These are phyloP conservation scores for Argyrosomus japonicus DNA, from an alignment of 2,113 vertebrate genomes.

Conservation along the genomic window DNA sequence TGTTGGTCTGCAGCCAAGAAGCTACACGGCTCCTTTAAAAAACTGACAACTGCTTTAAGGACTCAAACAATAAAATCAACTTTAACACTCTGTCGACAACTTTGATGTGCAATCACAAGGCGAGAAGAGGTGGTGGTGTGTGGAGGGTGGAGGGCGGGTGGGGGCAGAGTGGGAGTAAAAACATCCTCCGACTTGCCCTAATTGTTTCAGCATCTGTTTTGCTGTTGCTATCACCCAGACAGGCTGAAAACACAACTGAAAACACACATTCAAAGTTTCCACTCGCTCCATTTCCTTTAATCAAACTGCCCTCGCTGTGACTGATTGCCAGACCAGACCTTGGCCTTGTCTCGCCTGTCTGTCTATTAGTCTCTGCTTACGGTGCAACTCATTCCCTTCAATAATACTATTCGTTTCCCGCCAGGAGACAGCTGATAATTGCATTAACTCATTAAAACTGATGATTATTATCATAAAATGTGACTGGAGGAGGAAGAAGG, in stretches of 20 bases:
- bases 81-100: constrained; percentile 78
- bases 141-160: background rate
- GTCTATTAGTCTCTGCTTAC: constrained; percentile 52
- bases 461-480: constrained; percentile 60
- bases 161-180: constrained; percentile 68
- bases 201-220: constrained; percentile 83
- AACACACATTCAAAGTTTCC: constrained; percentile 76
- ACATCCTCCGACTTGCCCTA: constrained; percentile 76
- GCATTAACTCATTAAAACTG: constrained; percentile 62
- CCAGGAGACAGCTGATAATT: constrained; percentile 46
- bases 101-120: constrained; percentile 79
- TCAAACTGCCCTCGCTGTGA: constrained; percentile 70
- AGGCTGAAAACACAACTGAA: constrained; percentile 63
- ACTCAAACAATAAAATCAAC: constrained; percentile 77
- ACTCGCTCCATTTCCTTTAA: constrained; percentile 77
- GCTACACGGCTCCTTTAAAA: too few species aligned
- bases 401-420: constrained; percentile 22
- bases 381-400: constrained; percentile 35
- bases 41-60: constrained; percentile 72
- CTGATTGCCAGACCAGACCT: constrained; percentile 70
- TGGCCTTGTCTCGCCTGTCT: constrained; percentile 39
- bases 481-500: constrained; percentile 32
- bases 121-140: constrained; percentile 11
- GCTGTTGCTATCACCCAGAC: constrained; percentile 67
- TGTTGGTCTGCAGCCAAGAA: constrained; percentile 39